Evolutionary conservation across 2,113 vertebrate genomes (phyloP).

Genomic region (Callaeas wilsoni): DNA sequence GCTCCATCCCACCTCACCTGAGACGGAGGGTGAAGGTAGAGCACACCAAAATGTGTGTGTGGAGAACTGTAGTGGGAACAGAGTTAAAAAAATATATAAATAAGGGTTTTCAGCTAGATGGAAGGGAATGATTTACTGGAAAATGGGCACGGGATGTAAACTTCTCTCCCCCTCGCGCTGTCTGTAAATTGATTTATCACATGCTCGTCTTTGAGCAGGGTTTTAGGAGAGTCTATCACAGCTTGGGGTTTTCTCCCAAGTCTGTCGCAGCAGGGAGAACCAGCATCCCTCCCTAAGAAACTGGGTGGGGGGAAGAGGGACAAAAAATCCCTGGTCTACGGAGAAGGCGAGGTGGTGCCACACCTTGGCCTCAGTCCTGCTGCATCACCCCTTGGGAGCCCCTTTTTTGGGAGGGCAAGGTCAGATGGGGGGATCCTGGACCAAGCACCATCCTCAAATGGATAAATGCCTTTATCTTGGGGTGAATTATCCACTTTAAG

Average conservation of each 20-base stretch:
- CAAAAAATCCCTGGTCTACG: background rate
- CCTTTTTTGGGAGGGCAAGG: background rate
- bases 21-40: background rate
- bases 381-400: fast-evolving
- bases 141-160: background rate
- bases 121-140: background rate
- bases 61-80: background rate
- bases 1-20: background rate
- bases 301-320: fast-evolving
- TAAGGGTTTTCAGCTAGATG: background rate
- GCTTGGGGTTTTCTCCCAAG: background rate
- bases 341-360: background rate
- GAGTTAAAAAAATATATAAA: background rate
- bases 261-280: background rate
- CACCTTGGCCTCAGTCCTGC: background rate
- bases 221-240: background rate
- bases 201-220: background rate
- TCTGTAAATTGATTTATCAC: background rate
- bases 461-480: background rate
- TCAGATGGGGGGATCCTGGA: background rate
- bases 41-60: background rate
- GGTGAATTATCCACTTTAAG: background rate
- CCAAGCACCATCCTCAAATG: background rate
- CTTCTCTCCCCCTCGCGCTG: fast-evolving
- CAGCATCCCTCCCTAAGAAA: background rate